These are phyloP conservation scores for Aphidoletes aphidimyza DNA, from an alignment of 2,888 invertebrate species.

Conservation along the genomic window DNA sequence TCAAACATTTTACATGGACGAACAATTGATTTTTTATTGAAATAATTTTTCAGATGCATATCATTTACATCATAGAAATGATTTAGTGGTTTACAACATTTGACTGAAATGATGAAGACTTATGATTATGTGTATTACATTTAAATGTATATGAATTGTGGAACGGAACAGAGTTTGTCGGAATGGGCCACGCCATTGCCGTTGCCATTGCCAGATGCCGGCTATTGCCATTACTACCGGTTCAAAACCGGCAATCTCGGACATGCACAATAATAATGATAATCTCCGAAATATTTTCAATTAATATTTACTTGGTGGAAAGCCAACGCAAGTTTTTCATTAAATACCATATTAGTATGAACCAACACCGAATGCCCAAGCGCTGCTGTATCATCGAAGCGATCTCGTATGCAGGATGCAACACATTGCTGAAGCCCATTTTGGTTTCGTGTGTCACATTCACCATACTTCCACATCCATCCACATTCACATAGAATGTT, in stretches of 20 bases:
- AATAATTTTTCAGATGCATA: neutral
- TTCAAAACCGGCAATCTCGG: too few species aligned
- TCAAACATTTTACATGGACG: too few species aligned
- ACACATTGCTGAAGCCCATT: too few species aligned
- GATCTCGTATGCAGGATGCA: neutral
- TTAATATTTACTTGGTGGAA: slow-evolving; percentile 20
- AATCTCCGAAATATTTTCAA: slow-evolving; percentile 18
- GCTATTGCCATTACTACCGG: too few species aligned
- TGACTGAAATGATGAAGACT: neutral
- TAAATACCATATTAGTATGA: neutral
- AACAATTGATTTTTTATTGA: too few species aligned
- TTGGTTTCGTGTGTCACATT: neutral
- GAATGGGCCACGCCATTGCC: too few species aligned
- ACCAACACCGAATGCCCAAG: neutral
- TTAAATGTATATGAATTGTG: neutral
- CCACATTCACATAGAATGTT: neutral
- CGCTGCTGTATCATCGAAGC: neutral
- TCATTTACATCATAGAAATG: too few species aligned
- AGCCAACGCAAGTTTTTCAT: neutral
- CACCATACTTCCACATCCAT: neutral
- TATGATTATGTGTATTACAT: neutral
- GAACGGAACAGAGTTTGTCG: neutral
- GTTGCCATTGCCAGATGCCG: too few species aligned
- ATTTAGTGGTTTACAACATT: neutral
- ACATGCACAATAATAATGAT: neutral